Percentiles rank a stretch among this genome's conserved stretches.
Evolutionary conservation across 2,797 vertebrate species (phyloP).

Genomic region (Brachyalestes nurse): DNA sequence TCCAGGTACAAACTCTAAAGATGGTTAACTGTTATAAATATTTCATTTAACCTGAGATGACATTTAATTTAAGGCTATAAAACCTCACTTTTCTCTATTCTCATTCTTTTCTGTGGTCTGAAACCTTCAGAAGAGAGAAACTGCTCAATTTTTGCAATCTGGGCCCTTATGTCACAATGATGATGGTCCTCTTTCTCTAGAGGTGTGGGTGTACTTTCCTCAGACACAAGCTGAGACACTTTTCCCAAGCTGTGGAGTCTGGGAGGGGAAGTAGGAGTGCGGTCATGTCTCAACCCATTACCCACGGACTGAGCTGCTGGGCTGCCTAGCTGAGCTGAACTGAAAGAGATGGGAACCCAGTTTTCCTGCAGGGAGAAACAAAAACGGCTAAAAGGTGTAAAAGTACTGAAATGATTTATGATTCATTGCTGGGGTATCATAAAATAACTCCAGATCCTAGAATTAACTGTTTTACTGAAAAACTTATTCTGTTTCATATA

Average conservation of each 20-base stretch:
- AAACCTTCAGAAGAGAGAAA: constrained; percentile 70
- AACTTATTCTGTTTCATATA: not conserved
- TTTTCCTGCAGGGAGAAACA: constrained; percentile 61
- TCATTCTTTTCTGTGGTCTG: constrained; percentile 42
- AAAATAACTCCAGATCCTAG: not conserved
- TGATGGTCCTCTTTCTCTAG: constrained; percentile 61
- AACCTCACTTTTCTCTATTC: constrained; percentile 22
- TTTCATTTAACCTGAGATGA: not conserved
- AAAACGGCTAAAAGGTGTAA: constrained; percentile 27
- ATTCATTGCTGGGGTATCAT: constrained; percentile 3
- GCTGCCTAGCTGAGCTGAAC: constrained; percentile 44
- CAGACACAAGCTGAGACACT: constrained; percentile 31
- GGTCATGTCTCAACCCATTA: constrained; percentile 52
- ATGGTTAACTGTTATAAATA: too few relatives aligned
- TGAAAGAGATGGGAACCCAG: constrained; percentile 39
- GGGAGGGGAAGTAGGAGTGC: constrained; percentile 50
- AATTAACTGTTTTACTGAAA: constrained; percentile 4
- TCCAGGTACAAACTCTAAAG: not conserved
- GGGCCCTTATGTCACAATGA: constrained; percentile 69
- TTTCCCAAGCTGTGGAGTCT: constrained; percentile 21
- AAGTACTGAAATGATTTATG: constrained; percentile 1
- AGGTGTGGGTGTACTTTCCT: constrained; percentile 52
- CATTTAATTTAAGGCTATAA: not conserved
- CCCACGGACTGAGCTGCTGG: constrained; percentile 47
- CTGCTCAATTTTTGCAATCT: constrained; percentile 74